Evolutionary conservation across 2,888 invertebrate genomes (phyloP).

Genomic region (Tinea pellionella): DNA sequence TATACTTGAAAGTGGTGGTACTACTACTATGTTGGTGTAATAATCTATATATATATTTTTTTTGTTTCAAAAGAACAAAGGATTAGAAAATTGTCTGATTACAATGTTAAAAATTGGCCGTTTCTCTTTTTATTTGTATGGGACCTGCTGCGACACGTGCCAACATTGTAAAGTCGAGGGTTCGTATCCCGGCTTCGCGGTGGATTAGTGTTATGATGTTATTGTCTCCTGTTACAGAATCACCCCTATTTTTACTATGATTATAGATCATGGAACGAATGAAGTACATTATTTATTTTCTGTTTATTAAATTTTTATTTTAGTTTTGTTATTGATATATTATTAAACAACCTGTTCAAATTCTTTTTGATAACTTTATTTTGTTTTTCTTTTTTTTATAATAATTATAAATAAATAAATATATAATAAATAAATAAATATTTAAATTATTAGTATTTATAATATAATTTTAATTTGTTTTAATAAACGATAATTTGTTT

Average conservation of each 20-base stretch:
- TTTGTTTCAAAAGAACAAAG: too few species aligned
- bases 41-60: too few species aligned
- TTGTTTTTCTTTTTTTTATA: too few species aligned
- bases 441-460: too few species aligned
- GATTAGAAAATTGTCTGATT: neutral
- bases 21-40: too few species aligned
- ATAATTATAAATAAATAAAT: too few species aligned
- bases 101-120: neutral
- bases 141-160: slow-evolving; percentile 17
- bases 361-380: too few species aligned
- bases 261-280: neutral
- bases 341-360: too few species aligned
- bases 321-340: neutral
- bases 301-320: neutral
- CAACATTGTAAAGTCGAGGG: slow-evolving; percentile 10
- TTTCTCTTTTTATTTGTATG: neutral
- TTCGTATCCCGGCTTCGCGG: slow-evolving; percentile 19
- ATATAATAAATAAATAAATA: too few species aligned
- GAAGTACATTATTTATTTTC: neutral
- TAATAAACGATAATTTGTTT: too few species aligned
- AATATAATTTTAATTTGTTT: too few species aligned
- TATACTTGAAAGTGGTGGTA: too few species aligned
- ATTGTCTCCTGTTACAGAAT: slow-evolving; percentile 25
- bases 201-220: slow-evolving; percentile 40
- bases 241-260: neutral